These are phyloP conservation scores for Andrena flavipes DNA, from an alignment of 2,888 invertebrate genomes.

Conservation along the genomic window DNA sequence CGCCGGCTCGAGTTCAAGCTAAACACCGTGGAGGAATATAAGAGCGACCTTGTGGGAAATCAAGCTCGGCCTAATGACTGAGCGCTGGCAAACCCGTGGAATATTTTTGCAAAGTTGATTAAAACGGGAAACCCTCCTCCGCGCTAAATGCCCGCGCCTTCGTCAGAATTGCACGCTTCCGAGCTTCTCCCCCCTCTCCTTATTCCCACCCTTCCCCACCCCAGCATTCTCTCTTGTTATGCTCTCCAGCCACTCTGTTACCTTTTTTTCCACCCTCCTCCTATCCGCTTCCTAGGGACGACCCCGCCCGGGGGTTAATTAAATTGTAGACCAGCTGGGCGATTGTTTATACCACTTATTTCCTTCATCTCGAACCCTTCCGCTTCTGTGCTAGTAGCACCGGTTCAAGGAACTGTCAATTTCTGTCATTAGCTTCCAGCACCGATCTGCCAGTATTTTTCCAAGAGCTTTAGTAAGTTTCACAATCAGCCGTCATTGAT, in stretches of 20 bases:
- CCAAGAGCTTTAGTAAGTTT: no score
- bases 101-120: slow-evolving; percentile 75
- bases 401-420: neutral
- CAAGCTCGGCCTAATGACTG: slow-evolving; percentile 63
- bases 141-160: slow-evolving; percentile 48
- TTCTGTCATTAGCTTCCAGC: no score
- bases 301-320: slow-evolving; percentile 34
- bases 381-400: neutral
- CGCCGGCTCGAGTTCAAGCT: slow-evolving; percentile 28
- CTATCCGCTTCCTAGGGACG: slow-evolving; percentile 1
- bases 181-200: slow-evolving; percentile 8
- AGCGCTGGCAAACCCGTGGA: slow-evolving; percentile 28
- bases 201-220: neutral
- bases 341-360: slow-evolving; percentile 23
- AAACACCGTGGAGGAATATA: slow-evolving; percentile 51
- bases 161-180: slow-evolving; percentile 37
- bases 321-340: slow-evolving; percentile 32
- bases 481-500: no score
- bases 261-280: slow-evolving; percentile 16
- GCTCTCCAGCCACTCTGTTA: slow-evolving; percentile 29
- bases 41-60: slow-evolving; percentile 72
- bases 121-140: slow-evolving; percentile 65
- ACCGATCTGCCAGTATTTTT: no score
- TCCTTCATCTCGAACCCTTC: no score
- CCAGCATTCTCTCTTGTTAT: slow-evolving; percentile 17